phyloP scores from a whole-genome alignment of 2,888 invertebrate genomes.

The Eremobia ochroleuca region DNA sequence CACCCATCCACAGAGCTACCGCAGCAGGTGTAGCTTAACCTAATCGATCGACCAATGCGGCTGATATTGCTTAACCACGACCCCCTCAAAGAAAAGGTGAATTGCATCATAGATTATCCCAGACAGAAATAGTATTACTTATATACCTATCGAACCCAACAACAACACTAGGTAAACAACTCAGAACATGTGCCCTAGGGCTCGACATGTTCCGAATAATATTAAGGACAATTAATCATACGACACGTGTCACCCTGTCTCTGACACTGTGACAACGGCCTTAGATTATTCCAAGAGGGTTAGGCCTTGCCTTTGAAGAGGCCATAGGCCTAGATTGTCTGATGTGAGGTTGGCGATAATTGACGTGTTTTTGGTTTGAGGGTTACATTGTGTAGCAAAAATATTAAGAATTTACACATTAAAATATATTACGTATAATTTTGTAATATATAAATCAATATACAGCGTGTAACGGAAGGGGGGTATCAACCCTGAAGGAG shows the following conservation, averaged over 20 bases:
- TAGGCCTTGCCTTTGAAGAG: conserved; percentile 7
- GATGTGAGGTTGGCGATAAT: background rate
- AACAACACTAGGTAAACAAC: conserved; percentile 5
- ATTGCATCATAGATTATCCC: background rate
- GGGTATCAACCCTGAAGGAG: too few species aligned
- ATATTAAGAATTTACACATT: too few species aligned
- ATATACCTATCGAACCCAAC: background rate
- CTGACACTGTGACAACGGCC: conserved; percentile 36
- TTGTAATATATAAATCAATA: too few species aligned
- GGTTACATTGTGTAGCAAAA: too few species aligned
- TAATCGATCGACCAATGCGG: too few species aligned
- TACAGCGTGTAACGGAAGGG: too few species aligned
- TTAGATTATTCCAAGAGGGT: conserved; percentile 32
- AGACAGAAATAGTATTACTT: background rate
- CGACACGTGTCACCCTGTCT: conserved; percentile 15
- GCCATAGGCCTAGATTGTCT: background rate
- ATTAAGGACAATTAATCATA: conserved; percentile 64
- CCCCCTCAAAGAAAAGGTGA: too few species aligned
- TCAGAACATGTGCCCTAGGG: conserved; percentile 32
- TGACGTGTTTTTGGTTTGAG: conserved; percentile 16
- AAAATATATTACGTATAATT: too few species aligned
- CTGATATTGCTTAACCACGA: too few species aligned
- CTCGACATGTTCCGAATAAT: conserved; percentile 49
- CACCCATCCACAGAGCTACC: too few species aligned
- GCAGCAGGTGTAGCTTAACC: too few species aligned